Percentiles rank a stretch among this genome's conserved stretches.
These are phyloP conservation scores for Drosophila triauraria DNA, from an alignment of 1,140 invertebrate species.

Conservation along the genomic window DNA sequence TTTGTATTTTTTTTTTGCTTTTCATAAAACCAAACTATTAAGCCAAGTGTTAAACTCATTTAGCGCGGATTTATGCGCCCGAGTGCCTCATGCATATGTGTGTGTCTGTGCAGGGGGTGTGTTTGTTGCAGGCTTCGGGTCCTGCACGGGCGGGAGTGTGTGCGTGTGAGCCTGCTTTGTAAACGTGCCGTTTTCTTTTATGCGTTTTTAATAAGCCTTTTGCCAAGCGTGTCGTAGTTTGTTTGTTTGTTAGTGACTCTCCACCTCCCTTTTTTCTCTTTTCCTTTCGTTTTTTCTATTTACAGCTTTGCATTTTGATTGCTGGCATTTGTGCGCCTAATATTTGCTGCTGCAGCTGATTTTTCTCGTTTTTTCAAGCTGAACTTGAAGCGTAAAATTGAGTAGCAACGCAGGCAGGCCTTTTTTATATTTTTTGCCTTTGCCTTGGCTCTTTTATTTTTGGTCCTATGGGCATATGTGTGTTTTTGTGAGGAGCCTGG, in stretches of 20 bases:
- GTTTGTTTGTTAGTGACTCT: constrained; percentile 49
- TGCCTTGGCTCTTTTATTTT: constrained; percentile 1
- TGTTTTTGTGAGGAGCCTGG: constrained; percentile 22
- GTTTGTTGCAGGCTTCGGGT: constrained; percentile 11
- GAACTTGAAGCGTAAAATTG: constrained; percentile 71
- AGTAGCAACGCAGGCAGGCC: constrained; percentile 30
- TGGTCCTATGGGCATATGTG: constrained; percentile 16
- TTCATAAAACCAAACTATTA: constrained; percentile 84
- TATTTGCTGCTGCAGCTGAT: constrained; percentile 41
- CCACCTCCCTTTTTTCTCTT: constrained; percentile 5
- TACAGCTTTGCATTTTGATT: constrained; percentile 73
- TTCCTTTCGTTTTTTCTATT: constrained; percentile 52
- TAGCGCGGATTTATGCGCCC: constrained; percentile 83
- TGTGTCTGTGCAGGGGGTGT: constrained; percentile 19
- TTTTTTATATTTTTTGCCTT: constrained; percentile 39
- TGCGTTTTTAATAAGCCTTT: constrained; percentile 83
- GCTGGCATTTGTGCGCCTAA: constrained; percentile 67
- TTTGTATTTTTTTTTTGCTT: constrained; percentile 62
- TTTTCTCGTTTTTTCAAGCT: constrained; percentile 34
- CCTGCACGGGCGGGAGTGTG: constrained; percentile 27
- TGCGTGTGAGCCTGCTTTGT: constrained; percentile 68
- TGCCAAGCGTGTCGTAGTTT: constrained; percentile 71
- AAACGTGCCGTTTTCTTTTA: constrained; percentile 82
- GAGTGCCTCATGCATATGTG: constrained; percentile 64
- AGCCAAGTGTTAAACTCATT: constrained; percentile 83